Percentiles rank a stretch among this genome's conserved stretches.
phyloP scores from a whole-genome alignment of 2,888 invertebrate genomes.

The Polyommatus iphigenia region DNA sequence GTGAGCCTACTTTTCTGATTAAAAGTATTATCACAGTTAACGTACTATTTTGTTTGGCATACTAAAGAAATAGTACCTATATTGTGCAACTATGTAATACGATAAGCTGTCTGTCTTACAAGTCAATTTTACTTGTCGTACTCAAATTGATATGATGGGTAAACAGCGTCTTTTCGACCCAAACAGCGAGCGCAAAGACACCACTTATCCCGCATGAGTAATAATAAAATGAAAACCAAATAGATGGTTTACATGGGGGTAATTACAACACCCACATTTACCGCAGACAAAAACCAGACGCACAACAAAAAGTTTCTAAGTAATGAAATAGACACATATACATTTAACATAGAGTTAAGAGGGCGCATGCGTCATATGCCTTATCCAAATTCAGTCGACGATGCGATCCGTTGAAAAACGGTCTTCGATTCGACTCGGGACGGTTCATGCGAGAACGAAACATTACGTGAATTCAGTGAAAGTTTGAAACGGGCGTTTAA shows the following conservation, averaged over 20 bases:
- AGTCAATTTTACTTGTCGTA: too few species aligned
- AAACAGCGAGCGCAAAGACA: too few species aligned
- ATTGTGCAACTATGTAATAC: too few species aligned
- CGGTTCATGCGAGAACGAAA: background rate
- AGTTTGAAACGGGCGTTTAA: background rate
- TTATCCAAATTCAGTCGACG: conserved; percentile 8
- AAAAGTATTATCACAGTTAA: too few species aligned
- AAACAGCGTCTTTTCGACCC: too few species aligned
- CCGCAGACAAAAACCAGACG: conserved; percentile 1
- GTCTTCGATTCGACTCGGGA: background rate
- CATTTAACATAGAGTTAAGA: background rate
- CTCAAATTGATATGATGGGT: too few species aligned
- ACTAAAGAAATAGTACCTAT: too few species aligned
- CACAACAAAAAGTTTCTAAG: conserved; percentile 5
- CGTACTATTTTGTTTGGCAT: too few species aligned
- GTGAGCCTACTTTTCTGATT: too few species aligned
- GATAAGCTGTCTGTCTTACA: too few species aligned
- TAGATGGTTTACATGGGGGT: background rate
- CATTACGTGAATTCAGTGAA: background rate
- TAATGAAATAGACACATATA: conserved; percentile 7
- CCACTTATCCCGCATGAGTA: too few species aligned
- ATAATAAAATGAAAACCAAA: background rate
- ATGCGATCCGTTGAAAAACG: conserved; percentile 5
- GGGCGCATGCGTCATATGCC: conserved; percentile 6
- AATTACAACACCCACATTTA: background rate